Evolutionary conservation across 2,797 vertebrate genomes (phyloP).

Genomic region (Pseudocheirus occidentalis): DNA sequence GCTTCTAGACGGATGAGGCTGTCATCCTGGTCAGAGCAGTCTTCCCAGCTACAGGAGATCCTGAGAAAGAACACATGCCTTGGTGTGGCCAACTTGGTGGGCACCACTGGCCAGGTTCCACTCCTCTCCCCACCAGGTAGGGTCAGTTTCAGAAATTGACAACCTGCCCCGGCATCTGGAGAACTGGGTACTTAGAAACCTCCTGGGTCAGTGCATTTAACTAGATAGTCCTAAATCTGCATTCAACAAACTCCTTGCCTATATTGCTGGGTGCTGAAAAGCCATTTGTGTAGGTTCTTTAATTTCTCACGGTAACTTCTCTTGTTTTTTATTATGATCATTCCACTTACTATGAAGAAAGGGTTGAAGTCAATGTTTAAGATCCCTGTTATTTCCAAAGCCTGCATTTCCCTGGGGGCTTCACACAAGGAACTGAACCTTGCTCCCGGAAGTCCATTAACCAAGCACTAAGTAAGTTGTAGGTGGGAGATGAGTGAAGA

Average conservation of each 20-base stretch:
- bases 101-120: not conserved
- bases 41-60: not conserved
- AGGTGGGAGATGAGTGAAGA: not conserved
- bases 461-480: not conserved
- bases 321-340: not conserved
- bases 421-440: not conserved
- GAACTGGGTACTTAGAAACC: not conserved
- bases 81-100: not conserved
- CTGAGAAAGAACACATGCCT: not conserved
- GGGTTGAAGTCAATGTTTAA: not conserved
- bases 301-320: not conserved
- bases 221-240: not conserved
- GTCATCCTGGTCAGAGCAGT: not conserved
- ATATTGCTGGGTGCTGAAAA: not conserved
- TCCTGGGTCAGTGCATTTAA: not conserved
- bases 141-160: not conserved
- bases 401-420: not conserved
- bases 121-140: not conserved
- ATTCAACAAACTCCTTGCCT: not conserved
- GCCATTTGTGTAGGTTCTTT: not conserved
- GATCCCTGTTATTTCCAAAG: not conserved
- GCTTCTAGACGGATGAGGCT: not conserved
- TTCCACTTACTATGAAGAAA: not conserved
- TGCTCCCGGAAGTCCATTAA: not conserved
- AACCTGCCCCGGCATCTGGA: not conserved